These are phyloP conservation scores for Bergia sp. DNA, from an alignment of 92 coral and sea anemone species.

Conservation along the genomic window DNA sequence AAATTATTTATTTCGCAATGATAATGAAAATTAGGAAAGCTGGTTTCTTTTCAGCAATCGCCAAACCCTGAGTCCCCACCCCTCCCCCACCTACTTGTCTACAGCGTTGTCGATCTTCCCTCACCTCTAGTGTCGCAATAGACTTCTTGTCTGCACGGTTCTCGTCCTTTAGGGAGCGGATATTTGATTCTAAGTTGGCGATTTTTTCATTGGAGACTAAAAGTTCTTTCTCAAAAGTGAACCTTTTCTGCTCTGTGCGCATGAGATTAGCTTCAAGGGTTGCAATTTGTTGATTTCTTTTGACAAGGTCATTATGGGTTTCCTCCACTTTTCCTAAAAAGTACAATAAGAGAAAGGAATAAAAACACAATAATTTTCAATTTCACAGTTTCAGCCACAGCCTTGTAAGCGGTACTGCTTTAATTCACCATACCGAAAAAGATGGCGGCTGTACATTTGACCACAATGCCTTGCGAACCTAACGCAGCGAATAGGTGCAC, in stretches of 20 bases:
- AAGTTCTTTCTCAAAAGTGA: conserved; percentile 82
- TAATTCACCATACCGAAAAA: no score
- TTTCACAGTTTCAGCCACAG: neutral
- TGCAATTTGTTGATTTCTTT: conserved; percentile 84
- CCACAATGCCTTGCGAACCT: no score
- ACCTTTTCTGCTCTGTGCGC: conserved; percentile 85
- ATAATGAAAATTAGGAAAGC: no score
- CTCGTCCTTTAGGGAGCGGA: conserved; percentile 83
- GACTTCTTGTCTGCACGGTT: conserved; percentile 82
- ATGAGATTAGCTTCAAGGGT: conserved; percentile 75
- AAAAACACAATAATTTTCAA: no score
- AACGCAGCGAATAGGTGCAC: no score
- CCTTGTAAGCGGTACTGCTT: neutral
- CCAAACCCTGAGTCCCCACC: neutral
- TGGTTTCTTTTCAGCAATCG: no score
- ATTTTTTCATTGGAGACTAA: conserved; percentile 86
- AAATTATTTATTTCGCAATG: no score
- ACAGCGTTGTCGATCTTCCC: neutral
- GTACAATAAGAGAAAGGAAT: neutral
- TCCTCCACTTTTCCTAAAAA: conserved; percentile 67
- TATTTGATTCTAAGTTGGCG: conserved; percentile 69
- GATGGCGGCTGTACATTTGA: no score
- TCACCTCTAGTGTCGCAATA: conserved; percentile 83
- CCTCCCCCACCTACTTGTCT: neutral
- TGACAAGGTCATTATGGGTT: conserved; percentile 77